These are phyloP conservation scores for Ceratitis capitata DNA, from an alignment of 1,140 invertebrate genomes.

Conservation along the genomic window DNA sequence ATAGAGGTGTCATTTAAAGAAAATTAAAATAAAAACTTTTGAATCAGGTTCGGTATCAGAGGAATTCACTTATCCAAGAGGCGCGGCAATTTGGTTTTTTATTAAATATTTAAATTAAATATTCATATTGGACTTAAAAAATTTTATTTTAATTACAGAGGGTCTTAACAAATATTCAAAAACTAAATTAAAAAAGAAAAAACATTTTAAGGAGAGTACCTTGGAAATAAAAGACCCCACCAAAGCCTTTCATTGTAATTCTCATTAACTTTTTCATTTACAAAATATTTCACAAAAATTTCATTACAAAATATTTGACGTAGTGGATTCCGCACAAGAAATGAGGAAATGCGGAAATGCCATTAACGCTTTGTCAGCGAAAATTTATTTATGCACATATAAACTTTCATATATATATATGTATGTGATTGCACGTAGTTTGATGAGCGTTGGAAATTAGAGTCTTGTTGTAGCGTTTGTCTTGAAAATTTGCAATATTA, in stretches of 20 bases:
- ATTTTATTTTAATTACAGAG: too few species aligned
- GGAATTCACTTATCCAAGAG: not conserved
- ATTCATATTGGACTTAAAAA: too few species aligned
- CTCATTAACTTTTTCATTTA: too few species aligned
- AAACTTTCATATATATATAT: not conserved
- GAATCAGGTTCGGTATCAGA: not conserved
- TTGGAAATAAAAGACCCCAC: too few species aligned
- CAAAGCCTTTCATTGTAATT: too few species aligned
- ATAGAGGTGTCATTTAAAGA: not conserved
- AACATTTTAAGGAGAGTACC: too few species aligned
- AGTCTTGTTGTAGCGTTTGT: not conserved
- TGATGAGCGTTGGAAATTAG: slow-evolving; percentile 13
- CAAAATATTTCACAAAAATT: not conserved
- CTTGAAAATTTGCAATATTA: not conserved
- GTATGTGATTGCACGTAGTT: not conserved
- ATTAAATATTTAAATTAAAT: too few species aligned
- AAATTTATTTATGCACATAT: too few species aligned
- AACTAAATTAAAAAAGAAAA: too few species aligned
- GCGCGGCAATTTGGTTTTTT: not conserved
- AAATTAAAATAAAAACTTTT: not conserved
- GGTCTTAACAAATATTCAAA: too few species aligned
- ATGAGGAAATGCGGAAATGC: not conserved
- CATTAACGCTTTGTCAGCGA: not conserved
- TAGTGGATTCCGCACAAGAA: not conserved
- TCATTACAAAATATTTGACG: not conserved